Evolutionary conservation across 2,113 vertebrate genomes (phyloP), one percentile per base, ranked within the genome.

Genomic region (Coracopsis vasa): DNA sequence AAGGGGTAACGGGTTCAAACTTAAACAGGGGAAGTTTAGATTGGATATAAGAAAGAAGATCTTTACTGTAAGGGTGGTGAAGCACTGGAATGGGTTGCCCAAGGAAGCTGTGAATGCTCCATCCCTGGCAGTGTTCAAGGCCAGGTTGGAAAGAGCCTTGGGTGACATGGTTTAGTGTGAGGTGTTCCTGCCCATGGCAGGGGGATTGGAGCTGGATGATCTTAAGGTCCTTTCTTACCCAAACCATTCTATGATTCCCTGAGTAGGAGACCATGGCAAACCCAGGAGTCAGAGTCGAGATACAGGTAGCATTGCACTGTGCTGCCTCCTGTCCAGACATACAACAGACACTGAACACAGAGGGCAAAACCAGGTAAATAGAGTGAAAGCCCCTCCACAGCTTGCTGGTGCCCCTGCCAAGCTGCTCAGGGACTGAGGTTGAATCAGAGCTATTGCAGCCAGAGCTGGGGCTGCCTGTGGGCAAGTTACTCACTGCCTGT

Each of bases 221-320:
- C 20, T 58, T 35, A 24, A 35, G 6, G 9, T 58, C 33, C 56
- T 23, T n/a, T 58, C 33, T 13, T n/a, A 58, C 33, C 33, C 9
- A 1, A 23, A 14, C 33, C 23, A 14, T 6, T n/a, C 33, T 35
- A 16, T 58, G 13, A 58, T 5, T 58, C 1, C 0, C 28, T 39
- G 54, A 41, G 61, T 16, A 29, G 23, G 27, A 61, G 39, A 73
- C 45, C 15, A 2, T 13, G 11, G 67, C 51, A 71, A 41, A 53
- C 33, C 39, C 65, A 74, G 35, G 29, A 41, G 16, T 10, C 24
- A 47, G 66, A 54, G 23, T 3, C 31, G 80, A 62, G 65, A 29
- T 60, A 17, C 0, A 5, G 2, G 2, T 17, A 41, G 39, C 27
- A 16, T n/a, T 47, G n/a, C 45, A 18, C 9, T 13, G 35, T 24